A percentile compares a stretch with the other conserved stretches of the same genome.
Conservation (phyloP, 2,797 vertebrate genomes). For the Cyprinella venusta region DNA sequence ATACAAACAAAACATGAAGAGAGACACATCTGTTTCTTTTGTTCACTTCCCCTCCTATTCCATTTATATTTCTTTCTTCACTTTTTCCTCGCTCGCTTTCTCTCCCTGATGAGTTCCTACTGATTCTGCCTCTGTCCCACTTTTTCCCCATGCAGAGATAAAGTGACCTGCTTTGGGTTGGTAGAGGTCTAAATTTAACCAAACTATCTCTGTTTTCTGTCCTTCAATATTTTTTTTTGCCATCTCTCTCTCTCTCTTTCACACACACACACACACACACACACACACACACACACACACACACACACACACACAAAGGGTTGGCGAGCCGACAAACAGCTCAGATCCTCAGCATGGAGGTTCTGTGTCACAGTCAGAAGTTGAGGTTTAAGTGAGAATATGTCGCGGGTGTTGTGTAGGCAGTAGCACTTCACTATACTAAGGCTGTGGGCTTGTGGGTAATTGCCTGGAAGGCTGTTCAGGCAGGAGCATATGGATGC, state of each 20-base stretch:
- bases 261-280: background rate
- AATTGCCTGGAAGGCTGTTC: slow-evolving; percentile 71
- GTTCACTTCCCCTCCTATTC: slow-evolving; percentile 24
- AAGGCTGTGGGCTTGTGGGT: slow-evolving; percentile 52
- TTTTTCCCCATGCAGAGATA: slow-evolving; percentile 79
- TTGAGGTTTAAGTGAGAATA: slow-evolving; percentile 35
- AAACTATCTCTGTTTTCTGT: slow-evolving; percentile 73
- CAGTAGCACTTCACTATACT: slow-evolving; percentile 36
- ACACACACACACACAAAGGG: background rate
- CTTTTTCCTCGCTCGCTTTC: slow-evolving; percentile 28
- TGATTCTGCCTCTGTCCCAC: slow-evolving; percentile 75
- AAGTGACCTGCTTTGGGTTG: slow-evolving; percentile 82
- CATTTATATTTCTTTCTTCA: slow-evolving; percentile 11
- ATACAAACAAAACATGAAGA: slow-evolving; percentile 22
- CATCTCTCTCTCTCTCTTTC: slow-evolving; percentile 1
- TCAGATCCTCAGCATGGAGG: slow-evolving; percentile 24
- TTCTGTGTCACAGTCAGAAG: slow-evolving; percentile 43
- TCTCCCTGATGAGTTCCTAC: slow-evolving; percentile 56
- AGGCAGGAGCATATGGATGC: slow-evolving; percentile 75
- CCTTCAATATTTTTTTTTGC: slow-evolving; percentile 65
- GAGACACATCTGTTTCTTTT: background rate
- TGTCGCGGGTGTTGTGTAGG: slow-evolving; percentile 41
- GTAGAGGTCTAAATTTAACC: slow-evolving; percentile 83
- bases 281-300: background rate
- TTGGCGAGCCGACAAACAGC: background rate